Evolutionary conservation across 2,888 invertebrate genomes (phyloP), one percentile per base, ranked within the genome.

Genomic region (Sisyra terminalis): DNA sequence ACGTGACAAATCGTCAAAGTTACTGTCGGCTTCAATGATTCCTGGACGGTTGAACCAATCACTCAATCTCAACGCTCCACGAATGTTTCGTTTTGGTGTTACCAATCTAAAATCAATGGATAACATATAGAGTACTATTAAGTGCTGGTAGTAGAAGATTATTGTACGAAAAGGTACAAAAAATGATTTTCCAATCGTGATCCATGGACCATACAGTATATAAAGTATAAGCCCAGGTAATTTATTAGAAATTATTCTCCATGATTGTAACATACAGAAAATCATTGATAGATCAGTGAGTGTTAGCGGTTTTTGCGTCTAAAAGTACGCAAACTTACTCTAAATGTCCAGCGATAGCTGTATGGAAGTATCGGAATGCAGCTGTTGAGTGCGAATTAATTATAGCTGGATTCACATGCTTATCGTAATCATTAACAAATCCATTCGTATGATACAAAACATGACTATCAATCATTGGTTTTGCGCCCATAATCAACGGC

Each of bases 281-380:
- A n/a, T 34, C 38, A 48, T 42, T 44, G 10, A 43, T 29, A 30
- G 45, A 45, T 31, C 11, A 44, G 4, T n/a, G n/a, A n/a, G n/a
- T n/a, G 11, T 15, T 4, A 47, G 29, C 34, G 44, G 40, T 36
- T 38, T 18, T 29, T 34, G 36, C 8, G 17, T n/a, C 14, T 24
- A 7, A 39, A 16, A n/a, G n/a, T 10, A 17, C 18, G 41, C 10
- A 39, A 45, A 66, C 74, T 64, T 65, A 81, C 82, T 77, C 70
- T 43, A 82, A 64, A 51, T 67, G 69, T 48, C 81, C 81, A 46
- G 75, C 71, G 47, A 82, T 79, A 37, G 76, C 61, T 0, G 77
- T 70, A 53, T 82, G 82, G 69, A 81, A 81, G 54, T 75, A 78
- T 61, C 82, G 70, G 56, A 78, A 80, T 5, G 81, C 81, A 6